These are phyloP conservation scores for Sarcoramphus papa DNA, from an alignment of 2,797 vertebrate genomes.

Conservation along the genomic window DNA sequence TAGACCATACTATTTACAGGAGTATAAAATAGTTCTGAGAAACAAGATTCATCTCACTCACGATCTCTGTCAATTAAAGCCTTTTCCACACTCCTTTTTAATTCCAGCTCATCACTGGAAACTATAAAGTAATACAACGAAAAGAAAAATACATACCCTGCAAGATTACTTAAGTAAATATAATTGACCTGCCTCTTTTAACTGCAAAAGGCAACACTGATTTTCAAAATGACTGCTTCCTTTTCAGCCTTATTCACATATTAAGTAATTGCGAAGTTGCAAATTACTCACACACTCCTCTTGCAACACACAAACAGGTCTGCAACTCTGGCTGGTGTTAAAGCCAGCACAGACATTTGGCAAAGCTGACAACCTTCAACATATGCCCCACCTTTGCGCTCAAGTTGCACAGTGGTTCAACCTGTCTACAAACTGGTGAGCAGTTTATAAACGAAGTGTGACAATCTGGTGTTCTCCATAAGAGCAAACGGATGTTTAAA, in stretches of 20 bases:
- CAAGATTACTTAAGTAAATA: slow-evolving; percentile 35
- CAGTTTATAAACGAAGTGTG: slow-evolving; percentile 8
- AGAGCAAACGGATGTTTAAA: background rate
- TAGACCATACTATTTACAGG: background rate
- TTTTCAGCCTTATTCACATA: slow-evolving; percentile 43
- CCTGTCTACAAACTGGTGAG: background rate
- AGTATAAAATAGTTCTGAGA: slow-evolving; percentile 2
- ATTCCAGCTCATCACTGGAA: background rate
- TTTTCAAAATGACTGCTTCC: slow-evolving; percentile 45
- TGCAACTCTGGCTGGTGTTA: background rate
- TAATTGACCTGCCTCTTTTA: background rate
- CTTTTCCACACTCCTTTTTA: background rate
- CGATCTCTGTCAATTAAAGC: background rate
- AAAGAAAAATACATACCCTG: slow-evolving; percentile 15
- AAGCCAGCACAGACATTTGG: background rate
- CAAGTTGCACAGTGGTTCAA: slow-evolving; percentile 19
- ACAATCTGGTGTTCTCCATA: background rate
- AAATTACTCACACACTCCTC: slow-evolving; percentile 48
- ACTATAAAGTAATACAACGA: background rate
- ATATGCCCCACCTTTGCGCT: slow-evolving; percentile 15
- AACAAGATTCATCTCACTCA: background rate
- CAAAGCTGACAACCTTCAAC: slow-evolving; percentile 5
- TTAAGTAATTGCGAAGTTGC: slow-evolving; percentile 47
- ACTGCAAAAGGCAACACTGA: slow-evolving; percentile 8
- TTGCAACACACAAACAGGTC: slow-evolving; percentile 18